A percentile compares a stretch with the other conserved stretches of the same genome.
Evolutionary conservation across 2,888 invertebrate species (phyloP).

Genomic region (Drosophila paracracens): DNA sequence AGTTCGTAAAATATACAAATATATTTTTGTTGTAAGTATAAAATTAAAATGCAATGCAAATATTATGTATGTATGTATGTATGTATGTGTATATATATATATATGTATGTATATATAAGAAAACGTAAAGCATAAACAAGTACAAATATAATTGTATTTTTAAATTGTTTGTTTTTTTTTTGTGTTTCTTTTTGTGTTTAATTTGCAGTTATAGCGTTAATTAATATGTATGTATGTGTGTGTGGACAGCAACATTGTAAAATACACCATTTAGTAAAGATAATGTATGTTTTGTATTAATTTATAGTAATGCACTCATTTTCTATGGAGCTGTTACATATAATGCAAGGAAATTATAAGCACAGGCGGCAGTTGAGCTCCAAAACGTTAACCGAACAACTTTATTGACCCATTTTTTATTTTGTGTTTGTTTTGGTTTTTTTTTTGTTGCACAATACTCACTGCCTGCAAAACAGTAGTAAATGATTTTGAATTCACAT

Average conservation of each 20-base stretch:
- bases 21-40: slow-evolving; percentile 49
- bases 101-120: slow-evolving; percentile 24
- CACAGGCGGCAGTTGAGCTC: slow-evolving; percentile 47
- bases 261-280: slow-evolving; percentile 61
- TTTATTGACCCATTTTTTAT: slow-evolving; percentile 4
- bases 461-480: slow-evolving; percentile 18
- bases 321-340: slow-evolving; percentile 29
- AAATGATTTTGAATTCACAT: slow-evolving; percentile 12
- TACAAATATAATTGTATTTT: slow-evolving; percentile 55
- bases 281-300: slow-evolving; percentile 24
- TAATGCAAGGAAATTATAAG: slow-evolving; percentile 49
- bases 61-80: slow-evolving; percentile 47
- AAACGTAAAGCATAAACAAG: slow-evolving; percentile 60
- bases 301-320: slow-evolving; percentile 35
- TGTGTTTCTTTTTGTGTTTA: slow-evolving; percentile 6
- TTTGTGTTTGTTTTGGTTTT: neutral
- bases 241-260: slow-evolving; percentile 76
- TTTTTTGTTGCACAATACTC: slow-evolving; percentile 14
- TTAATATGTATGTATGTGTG: slow-evolving; percentile 42
- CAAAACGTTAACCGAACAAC: slow-evolving; percentile 1
- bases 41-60: slow-evolving; percentile 75
- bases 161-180: slow-evolving; percentile 13
- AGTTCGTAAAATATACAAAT: slow-evolving; percentile 70
- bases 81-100: slow-evolving; percentile 41
- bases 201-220: slow-evolving; percentile 53